Conservation (phyloP, 1,140 invertebrate genomes). For the Dufourea novaeangliae region DNA sequence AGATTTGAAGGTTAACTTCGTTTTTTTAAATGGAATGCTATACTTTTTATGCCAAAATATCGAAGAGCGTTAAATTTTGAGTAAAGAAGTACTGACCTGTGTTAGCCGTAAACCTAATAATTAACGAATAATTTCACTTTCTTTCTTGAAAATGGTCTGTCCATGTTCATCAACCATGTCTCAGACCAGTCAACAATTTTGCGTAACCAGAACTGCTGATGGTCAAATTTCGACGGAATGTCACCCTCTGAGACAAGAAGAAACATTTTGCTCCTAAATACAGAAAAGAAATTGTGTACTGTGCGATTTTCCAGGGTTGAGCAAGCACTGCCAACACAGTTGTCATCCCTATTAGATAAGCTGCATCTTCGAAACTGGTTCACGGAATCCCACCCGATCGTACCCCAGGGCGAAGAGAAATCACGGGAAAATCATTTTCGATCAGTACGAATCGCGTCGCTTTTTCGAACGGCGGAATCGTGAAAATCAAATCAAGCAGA, state of each 20-base stretch:
- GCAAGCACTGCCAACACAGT: not conserved
- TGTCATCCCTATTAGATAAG: not conserved
- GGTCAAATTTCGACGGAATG: too few species aligned
- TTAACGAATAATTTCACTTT: too few species aligned
- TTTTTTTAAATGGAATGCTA: too few species aligned
- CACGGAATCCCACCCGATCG: not conserved
- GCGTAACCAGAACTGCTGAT: too few species aligned
- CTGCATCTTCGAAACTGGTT: not conserved
- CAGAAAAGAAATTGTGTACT: slow-evolving; percentile 15
- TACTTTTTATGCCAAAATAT: too few species aligned
- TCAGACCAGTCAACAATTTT: too few species aligned
- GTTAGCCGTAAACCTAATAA: too few species aligned
- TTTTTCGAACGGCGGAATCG: not conserved
- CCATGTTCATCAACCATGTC: too few species aligned
- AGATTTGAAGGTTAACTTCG: too few species aligned
- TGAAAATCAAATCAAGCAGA: slow-evolving; percentile 20
- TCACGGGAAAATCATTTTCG: slow-evolving; percentile 9
- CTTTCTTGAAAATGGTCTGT: too few species aligned
- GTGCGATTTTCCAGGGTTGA: not conserved
- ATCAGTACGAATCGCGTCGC: not conserved
- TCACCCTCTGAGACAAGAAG: not conserved
- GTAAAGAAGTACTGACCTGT: too few species aligned
- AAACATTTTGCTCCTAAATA: not conserved
- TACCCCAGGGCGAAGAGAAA: not conserved
- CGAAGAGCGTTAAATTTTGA: too few species aligned